Conservation (phyloP, 2,888 invertebrate genomes). For the Calliphora vomitoria region DNA sequence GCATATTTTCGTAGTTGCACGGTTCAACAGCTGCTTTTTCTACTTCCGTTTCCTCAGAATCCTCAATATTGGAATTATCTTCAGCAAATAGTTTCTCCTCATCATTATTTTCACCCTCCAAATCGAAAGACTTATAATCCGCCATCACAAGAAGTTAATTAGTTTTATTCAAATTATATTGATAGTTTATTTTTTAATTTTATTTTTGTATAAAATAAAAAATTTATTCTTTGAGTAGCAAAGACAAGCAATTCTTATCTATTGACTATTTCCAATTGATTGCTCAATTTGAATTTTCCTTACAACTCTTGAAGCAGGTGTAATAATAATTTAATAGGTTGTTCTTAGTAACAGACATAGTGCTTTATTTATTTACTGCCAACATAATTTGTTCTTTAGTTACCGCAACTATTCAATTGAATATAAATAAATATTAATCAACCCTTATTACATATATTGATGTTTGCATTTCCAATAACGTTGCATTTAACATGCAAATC, state of each 20-base stretch:
- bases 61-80: background rate
- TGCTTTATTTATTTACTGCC: conserved; percentile 34
- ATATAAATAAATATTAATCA: conserved; percentile 12
- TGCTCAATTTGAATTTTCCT: background rate
- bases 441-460: no score
- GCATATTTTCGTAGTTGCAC: conserved; percentile 74
- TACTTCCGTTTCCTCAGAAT: background rate
- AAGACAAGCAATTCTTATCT: conserved; percentile 5
- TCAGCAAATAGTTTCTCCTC: background rate
- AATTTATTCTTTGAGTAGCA: background rate
- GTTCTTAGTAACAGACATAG: conserved; percentile 45
- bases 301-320: conserved; percentile 17
- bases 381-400: conserved; percentile 41
- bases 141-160: conserved; percentile 18
- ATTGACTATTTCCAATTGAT: background rate
- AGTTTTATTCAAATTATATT: background rate
- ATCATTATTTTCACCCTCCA: background rate
- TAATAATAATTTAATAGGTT: conserved; percentile 30
- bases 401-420: conserved; percentile 1
- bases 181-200: background rate
- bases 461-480: no score
- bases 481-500: no score
- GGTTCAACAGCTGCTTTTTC: conserved; percentile 22
- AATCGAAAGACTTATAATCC: background rate
- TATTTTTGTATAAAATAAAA: conserved; percentile 31